phyloP scores from a whole-genome alignment of 2,888 invertebrate genomes.

The Drosophila atroscutellata region DNA sequence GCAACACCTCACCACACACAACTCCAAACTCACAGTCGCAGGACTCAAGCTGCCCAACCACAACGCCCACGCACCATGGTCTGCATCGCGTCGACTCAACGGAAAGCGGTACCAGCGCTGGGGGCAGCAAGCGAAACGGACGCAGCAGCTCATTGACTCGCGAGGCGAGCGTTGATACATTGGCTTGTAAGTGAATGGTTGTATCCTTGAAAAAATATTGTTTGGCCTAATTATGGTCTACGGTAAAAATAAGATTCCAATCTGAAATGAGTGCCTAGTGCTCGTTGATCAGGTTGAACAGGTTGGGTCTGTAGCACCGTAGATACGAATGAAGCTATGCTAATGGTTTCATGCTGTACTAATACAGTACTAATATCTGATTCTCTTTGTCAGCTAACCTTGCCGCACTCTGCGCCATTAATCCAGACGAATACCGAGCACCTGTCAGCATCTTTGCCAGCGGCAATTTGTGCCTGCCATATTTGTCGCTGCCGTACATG shows the following conservation, averaged over 20 bases:
- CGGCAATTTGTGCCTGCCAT: constrained; percentile 97
- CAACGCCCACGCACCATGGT: constrained; percentile 58
- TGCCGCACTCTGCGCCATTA: constrained; percentile 79
- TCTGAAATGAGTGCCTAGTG: background rate
- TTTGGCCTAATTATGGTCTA: background rate
- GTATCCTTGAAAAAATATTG: background rate
- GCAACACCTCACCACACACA: constrained; percentile 70
- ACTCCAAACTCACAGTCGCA: constrained; percentile 67
- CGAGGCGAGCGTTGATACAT: constrained; percentile 89
- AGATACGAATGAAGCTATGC: background rate
- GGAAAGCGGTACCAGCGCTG: constrained; percentile 52
- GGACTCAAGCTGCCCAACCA: constrained; percentile 59
- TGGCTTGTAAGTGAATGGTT: constrained; percentile 85
- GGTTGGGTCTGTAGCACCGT: background rate
- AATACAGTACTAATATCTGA: background rate
- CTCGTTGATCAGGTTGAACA: background rate
- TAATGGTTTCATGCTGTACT: no score
- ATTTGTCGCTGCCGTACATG: constrained; percentile 96
- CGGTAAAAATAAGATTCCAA: background rate
- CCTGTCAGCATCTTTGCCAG: constrained; percentile 95
- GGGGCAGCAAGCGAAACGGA: constrained; percentile 64
- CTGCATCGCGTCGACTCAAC: constrained; percentile 83
- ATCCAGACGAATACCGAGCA: constrained; percentile 90
- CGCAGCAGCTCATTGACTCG: constrained; percentile 87
- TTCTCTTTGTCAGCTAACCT: constrained; percentile 73